Evolutionary conservation across 2,888 invertebrate species (phyloP).

Genomic region (Oscheius myriophilus): DNA sequence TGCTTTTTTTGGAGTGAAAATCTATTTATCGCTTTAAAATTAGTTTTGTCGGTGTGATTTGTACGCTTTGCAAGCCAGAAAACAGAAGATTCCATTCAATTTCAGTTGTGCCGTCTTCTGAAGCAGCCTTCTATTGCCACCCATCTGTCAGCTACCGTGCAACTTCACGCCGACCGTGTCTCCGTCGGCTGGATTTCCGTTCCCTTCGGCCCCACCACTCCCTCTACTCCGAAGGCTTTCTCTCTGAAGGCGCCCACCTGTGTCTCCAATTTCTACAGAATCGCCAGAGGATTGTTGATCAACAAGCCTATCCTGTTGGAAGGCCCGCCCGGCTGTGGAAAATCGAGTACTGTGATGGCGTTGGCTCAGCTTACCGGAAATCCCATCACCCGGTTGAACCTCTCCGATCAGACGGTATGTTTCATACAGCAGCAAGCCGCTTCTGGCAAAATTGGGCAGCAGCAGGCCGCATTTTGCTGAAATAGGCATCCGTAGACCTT

Average conservation of each 20-base stretch:
- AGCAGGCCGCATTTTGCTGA: too few species aligned
- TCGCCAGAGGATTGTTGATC: conserved; percentile 85
- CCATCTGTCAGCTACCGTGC: not conserved
- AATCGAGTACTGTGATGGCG: conserved; percentile 91
- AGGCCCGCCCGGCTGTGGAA: conserved; percentile 94
- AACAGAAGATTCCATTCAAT: not conserved
- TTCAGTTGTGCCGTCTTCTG: conserved; percentile 12
- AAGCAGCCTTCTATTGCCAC: not conserved
- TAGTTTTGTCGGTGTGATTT: too few species aligned
- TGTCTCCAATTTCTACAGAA: conserved; percentile 82
- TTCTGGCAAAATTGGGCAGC: too few species aligned
- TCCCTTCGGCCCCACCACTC: conserved; percentile 72
- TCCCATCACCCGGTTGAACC: conserved; percentile 88
- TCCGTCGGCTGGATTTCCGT: conserved; percentile 43
- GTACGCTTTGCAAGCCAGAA: too few species aligned
- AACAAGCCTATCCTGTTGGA: conserved; percentile 88
- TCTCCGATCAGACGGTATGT: conserved; percentile 95
- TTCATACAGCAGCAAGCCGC: too few species aligned
- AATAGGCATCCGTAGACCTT: too few species aligned
- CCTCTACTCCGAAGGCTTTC: conserved; percentile 78
- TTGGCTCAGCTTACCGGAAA: conserved; percentile 86
- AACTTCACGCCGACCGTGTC: conserved; percentile 23
- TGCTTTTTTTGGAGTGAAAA: too few species aligned
- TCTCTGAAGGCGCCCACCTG: conserved; percentile 72
- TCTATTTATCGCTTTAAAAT: too few species aligned